A percentile compares a stretch with the other conserved stretches of the same genome.
Evolutionary conservation across 2,888 invertebrate species (phyloP).

Genomic region (Galeopsomyia nigrocyanea): DNA sequence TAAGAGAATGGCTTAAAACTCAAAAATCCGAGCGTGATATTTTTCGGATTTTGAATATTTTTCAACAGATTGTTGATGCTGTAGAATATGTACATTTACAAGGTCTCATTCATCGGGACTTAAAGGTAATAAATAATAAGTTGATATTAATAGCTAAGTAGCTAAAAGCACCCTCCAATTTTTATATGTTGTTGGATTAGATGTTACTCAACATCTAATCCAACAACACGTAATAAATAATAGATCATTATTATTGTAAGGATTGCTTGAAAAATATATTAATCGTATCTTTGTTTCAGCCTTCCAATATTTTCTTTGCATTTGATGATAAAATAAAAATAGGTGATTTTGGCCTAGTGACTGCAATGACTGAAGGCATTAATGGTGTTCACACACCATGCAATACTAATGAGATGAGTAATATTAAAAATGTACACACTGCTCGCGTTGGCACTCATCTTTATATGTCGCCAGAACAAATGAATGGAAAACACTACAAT

Average conservation of each 20-base stretch:
- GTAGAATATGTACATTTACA: conserved; percentile 95
- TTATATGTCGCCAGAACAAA: conserved; percentile 99
- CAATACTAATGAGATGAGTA: conserved; percentile 58
- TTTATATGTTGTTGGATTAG: too few species aligned
- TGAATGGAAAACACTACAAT: conserved; percentile 80
- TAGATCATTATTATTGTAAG: conserved; percentile 45
- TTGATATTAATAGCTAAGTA: too few species aligned
- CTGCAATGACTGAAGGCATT: conserved; percentile 79
- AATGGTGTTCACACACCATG: conserved; percentile 60
- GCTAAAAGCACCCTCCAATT: too few species aligned
- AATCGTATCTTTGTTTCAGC: conserved; percentile 68
- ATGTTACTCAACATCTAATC: too few species aligned
- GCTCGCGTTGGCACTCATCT: conserved; percentile 87
- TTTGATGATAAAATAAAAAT: conserved; percentile 92
- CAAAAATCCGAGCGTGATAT: conserved; percentile 58
- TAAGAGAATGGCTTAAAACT: conserved; percentile 88
- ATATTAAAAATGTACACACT: conserved; percentile 67
- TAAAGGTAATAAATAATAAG: conserved; percentile 80
- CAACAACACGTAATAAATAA: too few species aligned
- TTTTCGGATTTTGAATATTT: conserved; percentile 76
- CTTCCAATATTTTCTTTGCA: conserved; percentile 94
- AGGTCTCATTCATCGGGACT: conserved; percentile 94
- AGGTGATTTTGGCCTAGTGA: conserved; percentile 98
- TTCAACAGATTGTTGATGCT: conserved; percentile 92
- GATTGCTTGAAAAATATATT: conserved; percentile 12